phyloP scores from a whole-genome alignment of 2,113 vertebrate genomes.

The Diadophis punctatus region DNA sequence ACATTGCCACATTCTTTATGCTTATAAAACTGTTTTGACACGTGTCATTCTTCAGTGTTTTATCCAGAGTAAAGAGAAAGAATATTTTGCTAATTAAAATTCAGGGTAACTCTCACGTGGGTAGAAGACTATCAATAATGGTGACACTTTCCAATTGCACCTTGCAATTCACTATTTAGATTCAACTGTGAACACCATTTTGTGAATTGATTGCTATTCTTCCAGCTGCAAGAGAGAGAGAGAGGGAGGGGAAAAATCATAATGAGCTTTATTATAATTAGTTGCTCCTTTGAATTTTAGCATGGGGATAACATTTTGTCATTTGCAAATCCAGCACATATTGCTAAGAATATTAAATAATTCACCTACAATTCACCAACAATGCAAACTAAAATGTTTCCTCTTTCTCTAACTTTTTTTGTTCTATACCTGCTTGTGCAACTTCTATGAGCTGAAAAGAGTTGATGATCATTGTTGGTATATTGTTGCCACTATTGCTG shows the following conservation, averaged over 20 bases:
- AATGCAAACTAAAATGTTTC: not conserved
- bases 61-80: constrained; percentile 31
- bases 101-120: constrained; percentile 40
- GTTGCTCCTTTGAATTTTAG: constrained; percentile 28
- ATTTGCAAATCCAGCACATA: constrained; percentile 23
- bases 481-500: not conserved
- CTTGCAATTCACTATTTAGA: constrained; percentile 50
- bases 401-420: not conserved
- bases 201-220: constrained; percentile 47
- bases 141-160: constrained; percentile 59
- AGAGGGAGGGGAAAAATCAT: constrained; percentile 17
- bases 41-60: constrained; percentile 36
- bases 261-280: constrained; percentile 30
- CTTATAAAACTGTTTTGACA: constrained; percentile 37
- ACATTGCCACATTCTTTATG: not conserved
- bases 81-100: constrained; percentile 62
- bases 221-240: constrained; percentile 34
- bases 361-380: constrained; percentile 3
- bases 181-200: constrained; percentile 43
- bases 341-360: constrained; percentile 28
- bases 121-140: constrained; percentile 57
- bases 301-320: constrained; percentile 31
- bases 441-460: not conserved
- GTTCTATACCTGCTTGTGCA: not conserved
- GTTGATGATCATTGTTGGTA: not conserved